phyloP scores from a whole-genome alignment of 1,140 invertebrate species.

The Neodiprion pinetum region DNA sequence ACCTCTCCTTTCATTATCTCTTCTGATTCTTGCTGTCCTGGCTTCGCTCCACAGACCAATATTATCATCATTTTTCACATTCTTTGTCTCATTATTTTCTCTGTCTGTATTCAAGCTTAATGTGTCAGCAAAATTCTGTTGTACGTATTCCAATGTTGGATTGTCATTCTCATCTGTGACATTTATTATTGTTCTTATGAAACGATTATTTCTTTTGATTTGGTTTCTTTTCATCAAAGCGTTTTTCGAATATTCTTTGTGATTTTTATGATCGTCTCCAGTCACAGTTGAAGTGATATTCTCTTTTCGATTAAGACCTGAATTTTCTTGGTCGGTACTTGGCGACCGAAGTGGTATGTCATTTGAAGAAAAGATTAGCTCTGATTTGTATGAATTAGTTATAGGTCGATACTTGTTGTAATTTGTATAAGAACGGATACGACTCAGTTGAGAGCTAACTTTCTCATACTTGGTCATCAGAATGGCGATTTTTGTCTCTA shows the following conservation, averaged over 20 bases:
- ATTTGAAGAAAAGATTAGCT: background rate
- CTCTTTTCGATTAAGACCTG: too few relatives aligned
- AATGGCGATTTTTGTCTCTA: constrained; percentile 36
- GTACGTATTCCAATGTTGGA: background rate
- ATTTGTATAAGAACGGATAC: constrained; percentile 9
- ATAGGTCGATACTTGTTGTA: background rate
- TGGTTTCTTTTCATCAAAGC: too few relatives aligned
- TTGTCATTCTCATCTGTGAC: background rate
- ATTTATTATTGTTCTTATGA: background rate
- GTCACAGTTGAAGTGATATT: too few relatives aligned
- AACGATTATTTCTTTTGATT: background rate
- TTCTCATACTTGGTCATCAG: constrained; percentile 41
- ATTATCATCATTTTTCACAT: constrained; percentile 8
- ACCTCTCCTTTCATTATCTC: constrained; percentile 48
- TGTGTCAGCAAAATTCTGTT: background rate
- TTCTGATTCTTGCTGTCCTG: constrained; percentile 38
- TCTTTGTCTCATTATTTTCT: background rate
- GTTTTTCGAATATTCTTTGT: too few relatives aligned
- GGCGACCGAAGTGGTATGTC: background rate
- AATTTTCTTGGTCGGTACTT: too few relatives aligned
- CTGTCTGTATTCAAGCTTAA: background rate
- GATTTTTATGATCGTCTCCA: too few relatives aligned
- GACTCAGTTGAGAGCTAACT: constrained; percentile 36
- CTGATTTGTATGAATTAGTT: background rate
- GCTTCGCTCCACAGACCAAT: constrained; percentile 30